phyloP scores from a whole-genome alignment of 2,113 vertebrate genomes.

The Galbula dea region DNA sequence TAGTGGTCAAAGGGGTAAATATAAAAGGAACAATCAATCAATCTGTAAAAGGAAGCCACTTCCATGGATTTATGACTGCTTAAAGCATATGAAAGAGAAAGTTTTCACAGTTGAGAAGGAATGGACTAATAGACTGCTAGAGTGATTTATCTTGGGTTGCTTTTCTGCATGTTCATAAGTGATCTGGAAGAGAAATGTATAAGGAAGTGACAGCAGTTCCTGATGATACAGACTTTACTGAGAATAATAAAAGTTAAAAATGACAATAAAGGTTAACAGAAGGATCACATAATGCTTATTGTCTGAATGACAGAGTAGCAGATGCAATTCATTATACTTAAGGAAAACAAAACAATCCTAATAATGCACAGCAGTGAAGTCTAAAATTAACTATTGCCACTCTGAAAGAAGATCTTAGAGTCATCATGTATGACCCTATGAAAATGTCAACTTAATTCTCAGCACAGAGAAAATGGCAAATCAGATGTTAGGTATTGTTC shows the following conservation, averaged over 20 bases:
- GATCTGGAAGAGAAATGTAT: background rate
- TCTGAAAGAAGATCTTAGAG: slow-evolving; percentile 4
- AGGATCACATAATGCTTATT: background rate
- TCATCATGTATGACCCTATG: background rate
- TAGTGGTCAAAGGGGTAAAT: background rate
- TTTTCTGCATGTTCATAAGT: background rate
- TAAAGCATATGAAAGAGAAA: background rate
- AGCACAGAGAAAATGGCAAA: slow-evolving; percentile 17
- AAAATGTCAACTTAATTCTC: slow-evolving; percentile 28
- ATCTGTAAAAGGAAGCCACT: background rate
- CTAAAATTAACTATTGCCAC: slow-evolving; percentile 39
- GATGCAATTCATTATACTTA: background rate
- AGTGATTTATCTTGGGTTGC: background rate
- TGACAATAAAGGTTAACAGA: slow-evolving; percentile 1
- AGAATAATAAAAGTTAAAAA: slow-evolving; percentile 11
- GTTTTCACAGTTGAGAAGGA: background rate
- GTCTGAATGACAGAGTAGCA: background rate
- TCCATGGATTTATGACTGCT: background rate
- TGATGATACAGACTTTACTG: background rate
- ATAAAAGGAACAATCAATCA: background rate
- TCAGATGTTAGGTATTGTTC: background rate
- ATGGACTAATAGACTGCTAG: background rate
- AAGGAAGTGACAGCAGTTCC: background rate
- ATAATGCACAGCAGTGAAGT: background rate
- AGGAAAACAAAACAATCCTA: slow-evolving; percentile 24